Percentiles rank a stretch among this genome's conserved stretches.
Evolutionary conservation across 1,140 invertebrate genomes (phyloP).

Genomic region (Drosophila baimaii): DNA sequence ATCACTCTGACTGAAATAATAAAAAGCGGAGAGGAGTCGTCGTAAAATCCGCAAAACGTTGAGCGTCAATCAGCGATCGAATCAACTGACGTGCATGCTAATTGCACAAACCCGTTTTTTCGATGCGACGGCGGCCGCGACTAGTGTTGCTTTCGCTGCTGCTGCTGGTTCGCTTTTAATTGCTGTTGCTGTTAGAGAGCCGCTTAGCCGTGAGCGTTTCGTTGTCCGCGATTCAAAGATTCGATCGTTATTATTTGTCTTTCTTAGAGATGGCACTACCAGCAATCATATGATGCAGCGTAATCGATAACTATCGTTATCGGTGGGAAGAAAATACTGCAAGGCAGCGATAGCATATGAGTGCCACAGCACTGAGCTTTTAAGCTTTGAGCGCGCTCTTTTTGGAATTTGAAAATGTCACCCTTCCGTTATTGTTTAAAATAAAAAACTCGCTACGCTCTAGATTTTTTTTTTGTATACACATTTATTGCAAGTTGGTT

Average conservation of each 20-base stretch:
- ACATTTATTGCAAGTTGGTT: slow-evolving; percentile 81
- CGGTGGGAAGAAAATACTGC: no score
- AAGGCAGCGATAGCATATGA: no score
- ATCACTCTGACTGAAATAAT: not conserved
- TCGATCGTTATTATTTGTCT: slow-evolving; percentile 8
- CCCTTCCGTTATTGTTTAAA: not conserved
- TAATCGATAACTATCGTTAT: no score
- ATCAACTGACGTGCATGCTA: slow-evolving; percentile 56
- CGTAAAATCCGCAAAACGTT: slow-evolving; percentile 1
- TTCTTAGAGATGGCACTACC: no score
- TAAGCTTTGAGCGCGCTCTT: no score
- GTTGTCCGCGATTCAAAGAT: slow-evolving; percentile 14
- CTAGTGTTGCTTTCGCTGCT: slow-evolving; percentile 11
- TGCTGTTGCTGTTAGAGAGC: slow-evolving; percentile 9
- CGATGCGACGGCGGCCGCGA: slow-evolving; percentile 9
- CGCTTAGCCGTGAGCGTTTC: slow-evolving; percentile 9
- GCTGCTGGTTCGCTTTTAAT: not conserved
- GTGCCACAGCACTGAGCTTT: not conserved
- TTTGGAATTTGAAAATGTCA: not conserved
- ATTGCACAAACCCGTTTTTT: slow-evolving; percentile 73
- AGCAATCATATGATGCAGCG: no score
- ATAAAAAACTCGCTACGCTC: not conserved
- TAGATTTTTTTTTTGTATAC: slow-evolving; percentile 67
- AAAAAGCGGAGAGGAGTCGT: not conserved
- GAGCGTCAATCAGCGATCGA: slow-evolving; percentile 26